phyloP scores from a whole-genome alignment of 23 tunicate species.

The Pegea sp. region DNA sequence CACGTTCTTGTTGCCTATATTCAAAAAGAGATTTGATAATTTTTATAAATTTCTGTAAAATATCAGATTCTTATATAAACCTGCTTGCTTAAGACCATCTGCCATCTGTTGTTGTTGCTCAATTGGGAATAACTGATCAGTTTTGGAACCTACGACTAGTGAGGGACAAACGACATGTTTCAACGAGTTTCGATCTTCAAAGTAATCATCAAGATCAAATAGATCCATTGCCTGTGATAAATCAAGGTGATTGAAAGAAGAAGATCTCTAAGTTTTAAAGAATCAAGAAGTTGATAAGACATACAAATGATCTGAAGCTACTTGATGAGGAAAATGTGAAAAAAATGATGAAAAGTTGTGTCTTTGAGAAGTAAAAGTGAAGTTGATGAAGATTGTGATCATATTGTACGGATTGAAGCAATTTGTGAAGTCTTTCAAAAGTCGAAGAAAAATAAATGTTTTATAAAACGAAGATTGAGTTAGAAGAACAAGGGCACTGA shows the following conservation, averaged over 20 bases:
- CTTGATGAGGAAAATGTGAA: too few relatives aligned
- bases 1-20: conserved; percentile 60
- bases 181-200: conserved; percentile 9
- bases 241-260: too few relatives aligned
- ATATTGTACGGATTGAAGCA: too few relatives aligned
- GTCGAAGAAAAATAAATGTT: too few relatives aligned
- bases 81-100: conserved; percentile 22
- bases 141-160: conserved; percentile 59
- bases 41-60: not conserved
- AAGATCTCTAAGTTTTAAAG: conserved; percentile 12
- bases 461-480: too few relatives aligned
- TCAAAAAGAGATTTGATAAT: not conserved
- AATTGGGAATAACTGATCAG: conserved; percentile 65
- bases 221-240: conserved; percentile 83
- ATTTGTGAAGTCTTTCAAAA: too few relatives aligned
- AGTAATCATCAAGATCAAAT: conserved; percentile 63
- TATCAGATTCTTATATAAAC: conserved; percentile 7
- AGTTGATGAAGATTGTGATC: too few relatives aligned
- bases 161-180: conserved; percentile 26
- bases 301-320: too few relatives aligned
- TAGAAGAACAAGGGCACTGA: too few relatives aligned
- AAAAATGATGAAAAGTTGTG: too few relatives aligned
- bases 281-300: conserved; percentile 8
- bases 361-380: too few relatives aligned
- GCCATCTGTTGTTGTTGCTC: conserved; percentile 72